phyloP scores from a whole-genome alignment of 2,888 invertebrate species.

The Neria commutata region DNA sequence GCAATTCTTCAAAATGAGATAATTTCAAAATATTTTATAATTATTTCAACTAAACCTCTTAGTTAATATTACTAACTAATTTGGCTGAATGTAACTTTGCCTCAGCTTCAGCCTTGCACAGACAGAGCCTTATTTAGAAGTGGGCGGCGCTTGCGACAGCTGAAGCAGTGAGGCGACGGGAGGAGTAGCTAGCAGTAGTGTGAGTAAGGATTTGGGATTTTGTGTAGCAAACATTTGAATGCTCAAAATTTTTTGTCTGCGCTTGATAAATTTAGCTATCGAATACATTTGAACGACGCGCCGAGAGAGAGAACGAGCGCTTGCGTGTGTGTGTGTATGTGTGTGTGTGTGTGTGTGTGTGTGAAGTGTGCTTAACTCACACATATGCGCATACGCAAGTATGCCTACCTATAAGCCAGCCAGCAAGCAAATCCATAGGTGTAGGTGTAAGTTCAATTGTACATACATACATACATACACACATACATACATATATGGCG shows the following conservation, averaged over 20 bases:
- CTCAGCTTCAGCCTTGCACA: too few species aligned
- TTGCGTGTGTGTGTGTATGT: neutral
- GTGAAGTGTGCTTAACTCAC: conserved; percentile 45
- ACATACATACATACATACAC: conserved; percentile 22
- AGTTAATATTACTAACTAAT: too few species aligned
- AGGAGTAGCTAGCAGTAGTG: conserved; percentile 19
- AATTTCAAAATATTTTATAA: too few species aligned
- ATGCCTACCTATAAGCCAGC: conserved; percentile 16
- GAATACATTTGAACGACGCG: conserved; percentile 11
- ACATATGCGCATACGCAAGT: conserved; percentile 40
- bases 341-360: conserved; percentile 19
- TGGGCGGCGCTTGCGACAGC: neutral
- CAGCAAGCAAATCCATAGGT: neutral
- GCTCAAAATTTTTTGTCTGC: conserved; percentile 32
- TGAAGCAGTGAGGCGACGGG: conserved; percentile 1
- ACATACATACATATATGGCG: neutral
- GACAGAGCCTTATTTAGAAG: neutral
- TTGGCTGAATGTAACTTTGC: too few species aligned
- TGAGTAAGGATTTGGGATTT: conserved; percentile 9
- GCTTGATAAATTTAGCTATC: conserved; percentile 28
- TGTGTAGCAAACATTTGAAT: conserved; percentile 27
- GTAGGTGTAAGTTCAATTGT: neutral
- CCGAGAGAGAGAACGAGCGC: neutral
- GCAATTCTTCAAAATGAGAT: too few species aligned
- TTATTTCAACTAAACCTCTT: too few species aligned